A percentile compares a stretch with the other conserved stretches of the same genome.
Evolutionary conservation across 1,140 invertebrate species (phyloP).

Genomic region (Drosophila sp.): DNA sequence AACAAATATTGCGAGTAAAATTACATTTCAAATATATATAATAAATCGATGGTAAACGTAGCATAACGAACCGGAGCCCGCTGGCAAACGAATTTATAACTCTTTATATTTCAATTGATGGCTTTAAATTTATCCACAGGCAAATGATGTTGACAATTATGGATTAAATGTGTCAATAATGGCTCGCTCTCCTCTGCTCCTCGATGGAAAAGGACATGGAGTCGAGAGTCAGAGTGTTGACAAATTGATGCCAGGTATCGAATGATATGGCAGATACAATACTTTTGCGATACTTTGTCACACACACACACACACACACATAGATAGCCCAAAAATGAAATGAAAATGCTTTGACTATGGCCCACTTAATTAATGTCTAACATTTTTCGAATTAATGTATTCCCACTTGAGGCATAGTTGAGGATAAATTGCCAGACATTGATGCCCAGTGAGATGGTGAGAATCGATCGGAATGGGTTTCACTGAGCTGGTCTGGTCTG

Average conservation of each 20-base stretch:
- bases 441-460: constrained; percentile 31
- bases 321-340: neutral
- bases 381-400: constrained; percentile 60
- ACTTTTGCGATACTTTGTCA: neutral
- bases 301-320: neutral
- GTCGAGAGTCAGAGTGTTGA: constrained; percentile 42
- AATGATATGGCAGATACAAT: constrained; percentile 12
- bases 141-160: constrained; percentile 79
- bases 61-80: constrained; percentile 1
- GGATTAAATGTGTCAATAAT: constrained; percentile 79
- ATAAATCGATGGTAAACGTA: constrained; percentile 30
- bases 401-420: constrained; percentile 42
- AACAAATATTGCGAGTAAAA: constrained; percentile 42
- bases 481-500: neutral
- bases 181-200: neutral
- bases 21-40: constrained; percentile 46
- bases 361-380: constrained; percentile 54
- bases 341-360: constrained; percentile 13
- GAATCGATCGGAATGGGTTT: constrained; percentile 28
- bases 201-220: neutral
- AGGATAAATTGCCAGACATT: constrained; percentile 43
- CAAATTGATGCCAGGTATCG: constrained; percentile 61
- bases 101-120: constrained; percentile 75
- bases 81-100: constrained; percentile 45
- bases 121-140: constrained; percentile 68